phyloP scores from a whole-genome alignment of 2,888 invertebrate species.

The Drosophila sordidula region DNA sequence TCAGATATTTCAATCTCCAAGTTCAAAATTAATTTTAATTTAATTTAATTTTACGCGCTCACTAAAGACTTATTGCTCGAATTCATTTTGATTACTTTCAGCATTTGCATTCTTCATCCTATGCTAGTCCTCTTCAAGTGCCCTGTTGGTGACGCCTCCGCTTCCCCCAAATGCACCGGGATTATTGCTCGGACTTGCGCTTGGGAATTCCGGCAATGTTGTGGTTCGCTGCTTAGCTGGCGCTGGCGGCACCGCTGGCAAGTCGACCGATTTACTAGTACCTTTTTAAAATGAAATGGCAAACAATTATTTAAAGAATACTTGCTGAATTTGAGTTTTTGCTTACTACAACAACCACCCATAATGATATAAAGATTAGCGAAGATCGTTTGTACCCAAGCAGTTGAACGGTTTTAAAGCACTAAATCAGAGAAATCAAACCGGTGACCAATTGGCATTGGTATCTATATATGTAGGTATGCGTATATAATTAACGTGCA shows the following conservation, averaged over 20 bases:
- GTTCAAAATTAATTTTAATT: slow-evolving; percentile 8
- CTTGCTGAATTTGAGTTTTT: neutral
- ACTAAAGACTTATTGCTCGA: slow-evolving; percentile 10
- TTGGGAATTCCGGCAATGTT: slow-evolving; percentile 64
- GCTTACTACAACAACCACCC: slow-evolving; percentile 76
- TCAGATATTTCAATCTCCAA: neutral
- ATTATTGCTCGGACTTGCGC: slow-evolving; percentile 18
- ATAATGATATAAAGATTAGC: slow-evolving; percentile 43
- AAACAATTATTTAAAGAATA: slow-evolving; percentile 14
- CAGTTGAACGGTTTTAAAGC: slow-evolving; percentile 54
- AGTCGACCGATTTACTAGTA: slow-evolving; percentile 74
- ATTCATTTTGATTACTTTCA: slow-evolving; percentile 5
- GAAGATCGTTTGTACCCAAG: slow-evolving; percentile 14
- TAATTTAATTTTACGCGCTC: slow-evolving; percentile 2
- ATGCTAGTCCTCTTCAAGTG: slow-evolving; percentile 58
- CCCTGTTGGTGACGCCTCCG: slow-evolving; percentile 52
- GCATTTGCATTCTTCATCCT: neutral
- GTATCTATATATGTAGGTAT: slow-evolving; percentile 30
- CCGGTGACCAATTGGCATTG: slow-evolving; percentile 70
- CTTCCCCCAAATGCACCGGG: slow-evolving; percentile 32
- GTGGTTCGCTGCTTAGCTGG: slow-evolving; percentile 50
- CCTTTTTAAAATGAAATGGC: slow-evolving; percentile 43
- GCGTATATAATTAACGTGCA: slow-evolving; percentile 49
- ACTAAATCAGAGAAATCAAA: slow-evolving; percentile 73
- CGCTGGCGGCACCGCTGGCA: slow-evolving; percentile 72